Evolutionary conservation across 2,113 vertebrate species (phyloP).

Genomic region (Hipposideros armiger): DNA sequence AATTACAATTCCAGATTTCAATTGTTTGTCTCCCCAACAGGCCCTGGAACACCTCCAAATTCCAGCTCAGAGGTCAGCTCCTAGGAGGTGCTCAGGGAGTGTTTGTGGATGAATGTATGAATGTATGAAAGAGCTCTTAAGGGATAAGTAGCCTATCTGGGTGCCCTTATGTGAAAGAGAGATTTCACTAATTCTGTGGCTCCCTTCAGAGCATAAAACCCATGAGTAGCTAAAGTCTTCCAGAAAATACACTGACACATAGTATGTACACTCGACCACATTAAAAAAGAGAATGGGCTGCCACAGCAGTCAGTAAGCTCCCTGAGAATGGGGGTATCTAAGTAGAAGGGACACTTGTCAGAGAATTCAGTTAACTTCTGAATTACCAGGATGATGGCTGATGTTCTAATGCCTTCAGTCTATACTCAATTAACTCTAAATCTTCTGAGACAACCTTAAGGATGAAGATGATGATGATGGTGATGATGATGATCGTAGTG

Average conservation of each 20-base stretch:
- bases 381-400: neutral
- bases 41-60: neutral
- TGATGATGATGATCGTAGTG: fast-evolving
- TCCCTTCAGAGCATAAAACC: neutral
- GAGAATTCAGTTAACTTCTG: neutral
- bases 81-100: neutral
- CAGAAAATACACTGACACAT: neutral
- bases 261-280: neutral
- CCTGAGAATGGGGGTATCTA: neutral
- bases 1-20: neutral
- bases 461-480: fast-evolving
- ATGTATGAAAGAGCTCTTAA: neutral
- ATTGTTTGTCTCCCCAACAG: neutral
- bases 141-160: no score
- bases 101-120: neutral
- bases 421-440: neutral
- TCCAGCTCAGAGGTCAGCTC: neutral
- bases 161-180: neutral
- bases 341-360: neutral
- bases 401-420: neutral
- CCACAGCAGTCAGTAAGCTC: neutral
- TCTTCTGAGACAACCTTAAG: neutral
- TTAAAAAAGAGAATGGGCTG: neutral
- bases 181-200: neutral
- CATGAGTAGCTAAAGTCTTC: neutral